phyloP scores from a whole-genome alignment of 2,113 vertebrate species.

The Panurus biarmicus region DNA sequence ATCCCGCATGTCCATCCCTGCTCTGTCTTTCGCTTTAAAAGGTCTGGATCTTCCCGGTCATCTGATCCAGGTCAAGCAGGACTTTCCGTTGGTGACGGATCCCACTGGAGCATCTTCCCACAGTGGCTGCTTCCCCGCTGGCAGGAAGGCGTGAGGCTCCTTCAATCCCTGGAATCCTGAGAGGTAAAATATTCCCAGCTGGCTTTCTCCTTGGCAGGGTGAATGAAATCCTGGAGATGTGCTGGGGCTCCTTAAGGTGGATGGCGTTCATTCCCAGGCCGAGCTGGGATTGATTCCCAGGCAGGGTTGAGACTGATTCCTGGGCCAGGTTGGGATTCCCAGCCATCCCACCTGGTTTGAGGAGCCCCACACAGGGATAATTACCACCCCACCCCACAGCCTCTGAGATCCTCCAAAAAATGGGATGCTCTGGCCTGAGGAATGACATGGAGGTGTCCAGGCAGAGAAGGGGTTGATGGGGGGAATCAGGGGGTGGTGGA shows the following conservation, averaged over 20 bases:
- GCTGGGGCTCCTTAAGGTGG: not conserved
- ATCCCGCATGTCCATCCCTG: not conserved
- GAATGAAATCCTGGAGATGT: not conserved
- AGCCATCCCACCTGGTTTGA: not conserved
- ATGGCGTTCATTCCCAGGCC: not conserved
- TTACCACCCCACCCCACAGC: not conserved
- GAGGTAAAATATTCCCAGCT: not conserved
- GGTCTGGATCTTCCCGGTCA: not conserved
- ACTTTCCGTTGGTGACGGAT: not conserved
- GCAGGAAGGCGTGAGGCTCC: not conserved
- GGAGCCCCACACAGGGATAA: not conserved
- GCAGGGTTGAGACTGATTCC: not conserved
- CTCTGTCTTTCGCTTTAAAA: conserved; percentile 12
- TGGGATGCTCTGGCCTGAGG: too few relatives aligned
- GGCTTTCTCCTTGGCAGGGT: not conserved
- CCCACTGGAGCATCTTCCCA: not conserved
- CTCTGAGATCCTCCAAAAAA: too few relatives aligned
- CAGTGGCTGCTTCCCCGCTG: not conserved
- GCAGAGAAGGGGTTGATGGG: not conserved
- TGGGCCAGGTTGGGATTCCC: too few relatives aligned
- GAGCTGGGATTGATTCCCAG: not conserved
- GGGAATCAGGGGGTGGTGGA: fast-evolving
- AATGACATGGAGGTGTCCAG: not conserved
- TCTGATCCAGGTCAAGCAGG: conserved; percentile 7
- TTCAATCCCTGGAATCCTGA: not conserved